Base-by-base conservation (phyloP, 1,140 invertebrate genomes). In the Sinella curviseta region DNA sequence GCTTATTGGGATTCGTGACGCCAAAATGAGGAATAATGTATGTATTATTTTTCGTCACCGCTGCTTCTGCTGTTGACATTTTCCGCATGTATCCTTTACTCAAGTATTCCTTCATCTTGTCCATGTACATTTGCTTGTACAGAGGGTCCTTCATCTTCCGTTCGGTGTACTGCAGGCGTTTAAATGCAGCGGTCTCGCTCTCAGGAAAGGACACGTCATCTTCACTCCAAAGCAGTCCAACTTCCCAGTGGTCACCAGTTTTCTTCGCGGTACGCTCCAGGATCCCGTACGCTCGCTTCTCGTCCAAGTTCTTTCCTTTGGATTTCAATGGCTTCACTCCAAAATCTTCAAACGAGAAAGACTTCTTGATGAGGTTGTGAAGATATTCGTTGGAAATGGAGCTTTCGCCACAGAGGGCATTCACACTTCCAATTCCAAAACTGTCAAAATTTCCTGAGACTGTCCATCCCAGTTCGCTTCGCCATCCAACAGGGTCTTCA, bases 1-100 rank as follows among this genome's bases (percentile, higher is more conserved):
- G 74, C 34, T 75, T 75, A 24, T 75, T 75, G 33, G 74, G 74
- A 35, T 75, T 75, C 1, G 39, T 48, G 3, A 75, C 74, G 26
- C 74, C 74, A 75, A 75, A 75, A 26, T 75, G 74, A 3, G 74
- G 74, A 31, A 75, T 48, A 30, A 24, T 31, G 20, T 14, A 75
- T 12, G 26, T 33, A 4, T 30, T 39, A 8, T 31, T 2, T n/a
- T 30, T 75, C 24, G 1, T 2, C 34, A 4, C 1, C 16, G 17
- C 28, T 12, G 39, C 74, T 39, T 74, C 70, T 4, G 8, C 30
- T 2, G 16, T 30, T 3, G 24, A 3, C n/a, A 75, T 4, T 20
- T 36, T 36, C 2, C 34, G 1, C 14, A 75, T 48, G 74, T 48
- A 75, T 1, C 74, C 74, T 48, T 75, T 75, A 4, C 12, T 26